phyloP scores from a whole-genome alignment of 2,113 vertebrate genomes.

The Rhinolophus sinicus region DNA sequence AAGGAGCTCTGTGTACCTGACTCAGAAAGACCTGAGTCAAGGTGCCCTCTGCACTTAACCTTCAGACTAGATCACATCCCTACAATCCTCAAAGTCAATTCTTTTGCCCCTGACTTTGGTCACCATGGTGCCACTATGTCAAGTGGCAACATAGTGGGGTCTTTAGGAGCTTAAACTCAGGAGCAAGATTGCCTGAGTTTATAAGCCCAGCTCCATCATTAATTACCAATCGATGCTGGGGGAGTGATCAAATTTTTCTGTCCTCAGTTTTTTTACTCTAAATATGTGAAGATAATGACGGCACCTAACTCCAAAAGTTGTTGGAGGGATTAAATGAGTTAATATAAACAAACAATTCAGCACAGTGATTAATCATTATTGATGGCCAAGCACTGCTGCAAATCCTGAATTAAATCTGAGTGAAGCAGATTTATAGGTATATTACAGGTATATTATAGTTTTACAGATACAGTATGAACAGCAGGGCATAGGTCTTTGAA shows the following conservation, averaged over 20 bases:
- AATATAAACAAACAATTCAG: background rate
- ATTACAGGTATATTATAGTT: background rate
- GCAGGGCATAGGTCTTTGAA: background rate
- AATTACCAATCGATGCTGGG: background rate
- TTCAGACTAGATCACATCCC: background rate
- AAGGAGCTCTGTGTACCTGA: background rate
- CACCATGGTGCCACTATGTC: background rate
- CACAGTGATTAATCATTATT: background rate
- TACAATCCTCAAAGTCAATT: fast-evolving
- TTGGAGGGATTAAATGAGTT: background rate
- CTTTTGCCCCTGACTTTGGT: background rate
- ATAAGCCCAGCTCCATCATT: background rate
- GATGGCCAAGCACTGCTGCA: background rate
- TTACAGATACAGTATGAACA: background rate
- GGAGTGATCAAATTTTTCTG: background rate
- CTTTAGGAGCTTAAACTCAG: background rate
- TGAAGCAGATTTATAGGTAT: background rate
- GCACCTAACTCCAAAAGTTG: background rate
- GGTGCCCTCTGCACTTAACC: too few species aligned
- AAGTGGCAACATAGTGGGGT: background rate
- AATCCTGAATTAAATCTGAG: background rate
- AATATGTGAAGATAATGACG: background rate
- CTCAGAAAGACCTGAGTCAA: background rate
- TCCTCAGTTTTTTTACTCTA: background rate
- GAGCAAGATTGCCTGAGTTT: background rate